Percentiles rank a stretch among this genome's conserved stretches.
These are phyloP conservation scores for Pseudochromis fuscus DNA, from an alignment of 2,797 vertebrate species.

Conservation along the genomic window DNA sequence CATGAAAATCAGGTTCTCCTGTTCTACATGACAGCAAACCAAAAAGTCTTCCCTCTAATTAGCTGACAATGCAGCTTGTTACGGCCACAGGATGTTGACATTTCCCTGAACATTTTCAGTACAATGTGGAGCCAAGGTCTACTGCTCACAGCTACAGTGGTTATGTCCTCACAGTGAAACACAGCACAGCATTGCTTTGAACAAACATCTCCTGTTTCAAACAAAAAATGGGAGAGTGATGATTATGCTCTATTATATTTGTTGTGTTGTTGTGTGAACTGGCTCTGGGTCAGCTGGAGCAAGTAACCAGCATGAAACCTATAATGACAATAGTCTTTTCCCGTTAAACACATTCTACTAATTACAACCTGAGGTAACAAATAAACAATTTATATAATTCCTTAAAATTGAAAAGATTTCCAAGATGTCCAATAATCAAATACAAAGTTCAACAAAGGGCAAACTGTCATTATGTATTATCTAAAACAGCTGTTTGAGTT, in stretches of 20 bases:
- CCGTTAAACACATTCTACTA: not conserved
- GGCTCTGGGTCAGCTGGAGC: not conserved
- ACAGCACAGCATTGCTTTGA: not conserved
- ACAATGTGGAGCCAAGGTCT: slow-evolving; percentile 52
- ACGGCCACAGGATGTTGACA: slow-evolving; percentile 44
- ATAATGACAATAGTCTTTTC: slow-evolving; percentile 4
- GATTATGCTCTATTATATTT: not conserved
- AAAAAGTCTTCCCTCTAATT: slow-evolving; percentile 26
- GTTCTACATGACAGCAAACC: slow-evolving; percentile 25
- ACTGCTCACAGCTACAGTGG: not conserved
- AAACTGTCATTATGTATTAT: not conserved
- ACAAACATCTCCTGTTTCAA: not conserved
- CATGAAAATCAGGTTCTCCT: not conserved
- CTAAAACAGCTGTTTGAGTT: slow-evolving; percentile 19
- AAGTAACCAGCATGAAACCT: not conserved
- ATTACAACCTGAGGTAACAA: slow-evolving; percentile 12
- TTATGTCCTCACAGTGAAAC: slow-evolving; percentile 16
- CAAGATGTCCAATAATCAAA: slow-evolving; percentile 3
- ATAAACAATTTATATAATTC: not conserved
- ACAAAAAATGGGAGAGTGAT: not conserved
- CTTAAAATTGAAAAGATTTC: not conserved
- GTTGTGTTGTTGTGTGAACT: not conserved
- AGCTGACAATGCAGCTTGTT: slow-evolving; percentile 28
- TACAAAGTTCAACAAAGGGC: not conserved
- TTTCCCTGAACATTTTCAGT: slow-evolving; percentile 47